phyloP scores from a whole-genome alignment of 2,797 vertebrate species.

The Champsocephalus gunnari region DNA sequence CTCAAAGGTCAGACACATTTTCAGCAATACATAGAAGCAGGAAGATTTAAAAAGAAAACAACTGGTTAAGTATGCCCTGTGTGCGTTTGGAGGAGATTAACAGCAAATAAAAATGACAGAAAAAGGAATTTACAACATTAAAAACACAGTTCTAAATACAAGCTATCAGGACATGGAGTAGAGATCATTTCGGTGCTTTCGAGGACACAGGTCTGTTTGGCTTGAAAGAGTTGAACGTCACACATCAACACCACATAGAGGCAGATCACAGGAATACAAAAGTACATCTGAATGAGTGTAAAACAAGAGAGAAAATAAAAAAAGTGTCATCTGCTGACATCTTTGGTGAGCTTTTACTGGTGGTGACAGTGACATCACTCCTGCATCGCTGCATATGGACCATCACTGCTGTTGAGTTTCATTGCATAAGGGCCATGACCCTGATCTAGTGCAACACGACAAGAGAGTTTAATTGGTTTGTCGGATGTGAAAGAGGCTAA shows the following conservation, averaged over 20 bases:
- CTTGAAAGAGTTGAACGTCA: conserved; percentile 16
- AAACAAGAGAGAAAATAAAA: conserved; percentile 5
- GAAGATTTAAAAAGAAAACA: conserved; percentile 10
- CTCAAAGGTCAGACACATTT: conserved; percentile 8
- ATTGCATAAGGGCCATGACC: conserved; percentile 39
- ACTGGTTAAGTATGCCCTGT: conserved; percentile 12
- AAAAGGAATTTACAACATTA: conserved; percentile 3
- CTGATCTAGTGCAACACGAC: conserved; percentile 23
- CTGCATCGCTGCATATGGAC: conserved; percentile 29
- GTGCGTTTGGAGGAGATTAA: conserved; percentile 6
- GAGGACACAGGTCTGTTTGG: conserved; percentile 19
- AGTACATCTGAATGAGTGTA: background rate
- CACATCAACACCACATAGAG: background rate
- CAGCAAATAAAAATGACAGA: conserved; percentile 10
- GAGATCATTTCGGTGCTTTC: background rate
- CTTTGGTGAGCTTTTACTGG: conserved; percentile 55
- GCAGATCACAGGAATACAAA: background rate
- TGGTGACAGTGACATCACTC: conserved; percentile 1
- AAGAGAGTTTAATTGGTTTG: background rate
- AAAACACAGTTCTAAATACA: background rate
- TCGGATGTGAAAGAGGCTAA: background rate
- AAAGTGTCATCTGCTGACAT: conserved; percentile 32
- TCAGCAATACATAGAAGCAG: conserved; percentile 15
- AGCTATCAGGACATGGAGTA: background rate
- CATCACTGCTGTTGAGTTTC: background rate